phyloP scores from a whole-genome alignment of 2,888 invertebrate genomes.

The Amphipoea oculea region DNA sequence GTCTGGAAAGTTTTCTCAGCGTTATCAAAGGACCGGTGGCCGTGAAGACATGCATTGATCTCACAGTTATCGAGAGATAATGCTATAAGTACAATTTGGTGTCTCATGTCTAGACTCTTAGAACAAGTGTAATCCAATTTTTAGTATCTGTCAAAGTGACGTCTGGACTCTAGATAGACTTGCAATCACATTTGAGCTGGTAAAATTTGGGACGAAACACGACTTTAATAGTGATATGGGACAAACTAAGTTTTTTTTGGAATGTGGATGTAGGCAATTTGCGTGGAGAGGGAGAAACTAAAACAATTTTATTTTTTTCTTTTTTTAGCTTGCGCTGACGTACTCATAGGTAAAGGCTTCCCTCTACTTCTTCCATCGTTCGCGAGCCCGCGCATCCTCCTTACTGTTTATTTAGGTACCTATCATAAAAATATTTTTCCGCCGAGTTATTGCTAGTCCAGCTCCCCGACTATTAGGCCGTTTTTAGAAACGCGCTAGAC shows the following conservation, averaged over 20 bases:
- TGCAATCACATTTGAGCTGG: neutral
- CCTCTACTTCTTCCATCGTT: neutral
- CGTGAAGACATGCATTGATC: conserved; percentile 47
- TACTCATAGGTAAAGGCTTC: neutral
- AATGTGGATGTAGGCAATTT: neutral
- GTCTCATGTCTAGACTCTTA: neutral
- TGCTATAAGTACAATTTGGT: conserved; percentile 16
- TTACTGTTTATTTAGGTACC: neutral
- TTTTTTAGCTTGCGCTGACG: neutral
- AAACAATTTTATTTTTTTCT: neutral
- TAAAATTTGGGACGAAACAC: no score
- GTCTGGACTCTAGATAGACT: neutral
- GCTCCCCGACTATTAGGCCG: neutral
- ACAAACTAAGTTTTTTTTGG: no score
- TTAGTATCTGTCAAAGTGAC: neutral
- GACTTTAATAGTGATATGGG: no score
- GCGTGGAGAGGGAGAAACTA: neutral
- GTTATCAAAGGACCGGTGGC: conserved; percentile 29
- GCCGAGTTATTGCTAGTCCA: neutral
- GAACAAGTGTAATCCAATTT: neutral
- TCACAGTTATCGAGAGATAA: conserved; percentile 13
- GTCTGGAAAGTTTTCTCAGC: conserved; percentile 59
- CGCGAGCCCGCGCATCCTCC: no score
- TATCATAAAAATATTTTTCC: neutral
- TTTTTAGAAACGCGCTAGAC: neutral